Evolutionary conservation across 2,888 invertebrate genomes (phyloP), one percentile per base, ranked within the genome.

Genomic region (Agrotis clavis): DNA sequence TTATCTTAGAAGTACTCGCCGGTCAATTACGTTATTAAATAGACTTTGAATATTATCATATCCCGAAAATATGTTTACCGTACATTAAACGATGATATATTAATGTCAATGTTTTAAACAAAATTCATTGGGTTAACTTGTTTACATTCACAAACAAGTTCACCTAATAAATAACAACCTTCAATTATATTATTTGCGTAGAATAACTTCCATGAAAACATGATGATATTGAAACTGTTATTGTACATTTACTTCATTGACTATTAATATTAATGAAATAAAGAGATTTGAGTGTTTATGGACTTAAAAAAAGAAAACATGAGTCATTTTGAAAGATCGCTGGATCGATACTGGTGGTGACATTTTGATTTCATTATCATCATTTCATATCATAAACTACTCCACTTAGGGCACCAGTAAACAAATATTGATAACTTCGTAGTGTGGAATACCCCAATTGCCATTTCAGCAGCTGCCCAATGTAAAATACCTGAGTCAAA

Each of bases 321-420:
- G 74, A 73, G 21, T 73, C 21, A 74, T 50, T 57, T 18, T n/a
- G 4, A 73, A 45, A 45, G 18, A 63, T n/a, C 19, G 7, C 18
- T 14, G 7, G 0, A 21, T 14, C 5, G 1, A 21, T 13, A 11
- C n/a, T 18, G n/a, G 13, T 56, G 41, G 19, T 14, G 71, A 71
- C 53, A 4, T 45, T 71, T 53, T 16, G 21, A 21, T 47, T 16
- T 47, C 41, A 41, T 35, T 0, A 35, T 35, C 35, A 35, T 35
- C 35, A 35, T 35, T 35, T 35, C 7, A 35, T 6, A 35, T 35
- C 35, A 7, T 35, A 35, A 35, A 35, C 7, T 35, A 35, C 6
- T 35, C 7, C 7, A 35, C 35, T 35, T 35, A 30, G 35, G 6
- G 7, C 7, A 35, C 11, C 11, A 1, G 41, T 6, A 11, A 41